A percentile compares a stretch with the other conserved stretches of the same genome.
phyloP scores from a whole-genome alignment of 2,797 vertebrate species.

The Lerista edwardsae region DNA sequence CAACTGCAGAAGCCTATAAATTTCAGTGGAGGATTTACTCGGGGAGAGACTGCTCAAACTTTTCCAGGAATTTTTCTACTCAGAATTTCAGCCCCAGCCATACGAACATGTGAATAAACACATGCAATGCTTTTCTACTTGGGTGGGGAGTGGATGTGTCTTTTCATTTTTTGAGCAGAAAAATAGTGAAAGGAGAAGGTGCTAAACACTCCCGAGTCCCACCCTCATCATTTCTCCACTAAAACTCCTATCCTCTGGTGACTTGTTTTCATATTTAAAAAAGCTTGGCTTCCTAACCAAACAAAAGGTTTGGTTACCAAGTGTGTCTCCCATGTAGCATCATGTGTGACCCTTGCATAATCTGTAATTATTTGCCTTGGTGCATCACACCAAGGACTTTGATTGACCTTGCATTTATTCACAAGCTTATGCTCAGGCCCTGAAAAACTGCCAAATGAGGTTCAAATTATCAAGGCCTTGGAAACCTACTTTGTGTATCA shows the following conservation, averaged over 20 bases:
- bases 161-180: neutral
- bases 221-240: neutral
- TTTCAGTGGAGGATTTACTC: neutral
- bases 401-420: too few relatives aligned
- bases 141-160: neutral
- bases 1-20: neutral
- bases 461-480: too few relatives aligned
- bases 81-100: neutral
- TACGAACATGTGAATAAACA: too few relatives aligned
- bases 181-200: neutral
- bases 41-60: neutral
- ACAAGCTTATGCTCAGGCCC: too few relatives aligned
- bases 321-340: neutral
- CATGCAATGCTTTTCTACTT: neutral
- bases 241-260: neutral
- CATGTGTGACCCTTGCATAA: neutral
- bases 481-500: neutral
- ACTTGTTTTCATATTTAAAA: neutral
- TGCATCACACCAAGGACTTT: too few relatives aligned
- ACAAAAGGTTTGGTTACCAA: neutral
- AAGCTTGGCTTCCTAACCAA: too few relatives aligned
- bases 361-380: neutral
- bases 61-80: neutral
- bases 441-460: neutral
- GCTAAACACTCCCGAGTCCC: neutral